These are phyloP conservation scores for Motacilla tschutschensis DNA, from an alignment of 2,113 vertebrate genomes.

Conservation along the genomic window DNA sequence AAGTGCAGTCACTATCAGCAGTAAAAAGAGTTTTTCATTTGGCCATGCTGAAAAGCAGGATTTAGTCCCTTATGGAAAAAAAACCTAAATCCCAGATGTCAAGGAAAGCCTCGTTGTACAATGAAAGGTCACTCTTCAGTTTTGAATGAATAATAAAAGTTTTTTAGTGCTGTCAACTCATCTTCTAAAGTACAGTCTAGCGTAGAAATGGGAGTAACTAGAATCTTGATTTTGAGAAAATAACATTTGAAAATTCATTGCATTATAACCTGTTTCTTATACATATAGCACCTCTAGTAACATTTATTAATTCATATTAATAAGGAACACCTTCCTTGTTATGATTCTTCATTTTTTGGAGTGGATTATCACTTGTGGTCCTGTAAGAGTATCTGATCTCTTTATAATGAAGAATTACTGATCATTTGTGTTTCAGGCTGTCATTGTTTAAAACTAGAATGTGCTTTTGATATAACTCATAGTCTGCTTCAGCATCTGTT, in stretches of 20 bases:
- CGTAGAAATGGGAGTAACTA: background rate
- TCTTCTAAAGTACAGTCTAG: background rate
- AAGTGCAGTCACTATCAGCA: background rate
- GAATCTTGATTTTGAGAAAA: background rate
- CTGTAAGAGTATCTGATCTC: background rate
- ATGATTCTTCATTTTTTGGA: background rate
- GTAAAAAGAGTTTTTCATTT: background rate
- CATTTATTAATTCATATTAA: background rate
- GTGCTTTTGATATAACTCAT: background rate
- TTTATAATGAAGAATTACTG: background rate
- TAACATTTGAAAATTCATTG: background rate
- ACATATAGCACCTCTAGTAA: background rate
- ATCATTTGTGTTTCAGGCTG: background rate
- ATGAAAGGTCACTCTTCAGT: background rate
- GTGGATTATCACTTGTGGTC: background rate
- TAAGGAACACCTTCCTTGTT: background rate
- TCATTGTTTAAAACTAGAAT: background rate
- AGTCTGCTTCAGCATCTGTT: slow-evolving; percentile 13
- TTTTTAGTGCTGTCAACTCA: background rate
- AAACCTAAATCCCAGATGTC: background rate
- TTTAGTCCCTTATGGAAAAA: background rate
- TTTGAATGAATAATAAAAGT: background rate
- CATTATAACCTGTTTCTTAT: background rate
- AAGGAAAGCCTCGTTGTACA: background rate
- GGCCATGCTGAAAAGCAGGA: background rate